Evolutionary conservation across 2,113 vertebrate species (phyloP).

Genomic region (Eublepharis macularius): DNA sequence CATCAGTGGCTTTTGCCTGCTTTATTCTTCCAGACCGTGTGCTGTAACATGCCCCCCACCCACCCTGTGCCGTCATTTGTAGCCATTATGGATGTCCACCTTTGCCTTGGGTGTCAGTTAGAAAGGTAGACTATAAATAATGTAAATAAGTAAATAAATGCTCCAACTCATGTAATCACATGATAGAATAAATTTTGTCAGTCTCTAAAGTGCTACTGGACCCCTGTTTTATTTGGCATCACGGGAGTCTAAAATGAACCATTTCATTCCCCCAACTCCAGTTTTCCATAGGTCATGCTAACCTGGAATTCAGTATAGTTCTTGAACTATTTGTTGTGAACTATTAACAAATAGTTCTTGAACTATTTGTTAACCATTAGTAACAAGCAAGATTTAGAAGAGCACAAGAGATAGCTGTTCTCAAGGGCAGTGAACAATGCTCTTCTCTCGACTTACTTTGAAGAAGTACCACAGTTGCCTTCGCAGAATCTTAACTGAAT

Average conservation of each 20-base stretch:
- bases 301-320: not conserved
- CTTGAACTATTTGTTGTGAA: not conserved
- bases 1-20: too few species aligned
- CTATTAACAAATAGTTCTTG: not conserved
- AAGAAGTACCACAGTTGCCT: constrained; percentile 70
- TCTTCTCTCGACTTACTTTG: constrained; percentile 61
- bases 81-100: too few species aligned
- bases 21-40: too few species aligned
- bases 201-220: too few species aligned
- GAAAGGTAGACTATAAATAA: too few species aligned
- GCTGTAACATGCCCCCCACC: too few species aligned
- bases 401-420: not conserved
- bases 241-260: not conserved
- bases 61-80: too few species aligned
- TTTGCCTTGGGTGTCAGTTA: too few species aligned
- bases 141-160: too few species aligned
- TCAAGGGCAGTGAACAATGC: not conserved
- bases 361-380: not conserved
- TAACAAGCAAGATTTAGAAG: not conserved
- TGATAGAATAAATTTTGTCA: too few species aligned
- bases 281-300: not conserved
- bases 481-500: constrained; percentile 69
- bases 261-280: not conserved
- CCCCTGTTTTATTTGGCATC: not conserved
- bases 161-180: too few species aligned